phyloP scores from a whole-genome alignment of 2,113 vertebrate species.

The Lucifuga dentata region DNA sequence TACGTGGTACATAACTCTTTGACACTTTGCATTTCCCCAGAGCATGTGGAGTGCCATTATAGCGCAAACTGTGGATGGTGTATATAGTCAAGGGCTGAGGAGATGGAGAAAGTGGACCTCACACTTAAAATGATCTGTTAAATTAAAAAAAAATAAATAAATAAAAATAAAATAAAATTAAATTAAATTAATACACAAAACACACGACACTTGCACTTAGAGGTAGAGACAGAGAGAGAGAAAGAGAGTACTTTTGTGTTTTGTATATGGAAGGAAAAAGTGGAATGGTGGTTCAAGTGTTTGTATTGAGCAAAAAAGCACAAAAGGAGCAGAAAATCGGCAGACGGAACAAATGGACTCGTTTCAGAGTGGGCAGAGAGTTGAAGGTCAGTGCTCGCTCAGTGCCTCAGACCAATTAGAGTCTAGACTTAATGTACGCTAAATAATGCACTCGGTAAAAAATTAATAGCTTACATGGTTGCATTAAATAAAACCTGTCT shows the following conservation, averaged over 20 bases:
- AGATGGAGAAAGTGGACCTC: neutral
- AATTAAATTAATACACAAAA: no score
- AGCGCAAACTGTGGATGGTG: neutral
- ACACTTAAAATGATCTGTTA: neutral
- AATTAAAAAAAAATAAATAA: no score
- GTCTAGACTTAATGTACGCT: conserved; percentile 9
- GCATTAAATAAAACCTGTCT: conserved; percentile 19
- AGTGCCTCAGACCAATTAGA: conserved; percentile 28
- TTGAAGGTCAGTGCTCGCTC: conserved; percentile 53
- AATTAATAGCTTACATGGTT: conserved; percentile 1
- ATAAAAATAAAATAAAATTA: no score
- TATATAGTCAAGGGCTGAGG: neutral
- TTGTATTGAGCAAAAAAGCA: conserved; percentile 27
- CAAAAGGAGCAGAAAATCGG: conserved; percentile 22
- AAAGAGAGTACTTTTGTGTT: neutral
- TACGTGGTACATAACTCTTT: no score
- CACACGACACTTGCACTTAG: no score
- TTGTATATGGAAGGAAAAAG: neutral
- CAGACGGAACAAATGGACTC: neutral
- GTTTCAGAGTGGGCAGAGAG: conserved; percentile 10
- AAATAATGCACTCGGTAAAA: conserved; percentile 18
- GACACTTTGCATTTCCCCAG: neutral
- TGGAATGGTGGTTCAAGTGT: conserved; percentile 38
- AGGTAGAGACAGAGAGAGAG: no score
- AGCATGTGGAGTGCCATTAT: neutral